Evolutionary conservation across 2,888 invertebrate genomes (phyloP).

Genomic region (Clepsis dumicolana): DNA sequence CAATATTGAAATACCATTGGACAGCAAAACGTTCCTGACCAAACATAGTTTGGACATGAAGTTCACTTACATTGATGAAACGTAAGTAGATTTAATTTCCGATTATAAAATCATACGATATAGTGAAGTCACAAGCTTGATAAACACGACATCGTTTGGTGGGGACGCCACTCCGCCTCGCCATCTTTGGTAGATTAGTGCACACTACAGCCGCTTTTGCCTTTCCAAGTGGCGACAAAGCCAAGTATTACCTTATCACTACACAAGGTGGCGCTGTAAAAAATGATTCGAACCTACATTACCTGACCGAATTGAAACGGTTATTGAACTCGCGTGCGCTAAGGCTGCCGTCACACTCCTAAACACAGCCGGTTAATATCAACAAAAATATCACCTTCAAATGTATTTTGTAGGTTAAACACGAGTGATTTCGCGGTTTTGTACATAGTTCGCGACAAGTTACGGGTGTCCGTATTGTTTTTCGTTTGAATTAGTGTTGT

Average conservation of each 20-base stretch:
- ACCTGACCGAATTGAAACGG: constrained; percentile 67
- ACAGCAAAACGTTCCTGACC: constrained; percentile 95
- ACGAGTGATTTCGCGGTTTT: constrained; percentile 80
- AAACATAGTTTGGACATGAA: constrained; percentile 98
- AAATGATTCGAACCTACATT: constrained; percentile 54
- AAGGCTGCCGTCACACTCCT: constrained; percentile 51
- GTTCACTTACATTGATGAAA: constrained; percentile 97
- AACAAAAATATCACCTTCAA: constrained; percentile 87
- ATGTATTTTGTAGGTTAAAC: constrained; percentile 85
- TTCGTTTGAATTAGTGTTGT: constrained; percentile 55
- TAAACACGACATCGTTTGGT: too few relatives aligned
- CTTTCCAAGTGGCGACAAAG: neutral
- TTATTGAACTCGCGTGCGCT: constrained; percentile 47
- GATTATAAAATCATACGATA: neutral
- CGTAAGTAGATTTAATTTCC: constrained; percentile 87
- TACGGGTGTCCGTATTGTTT: constrained; percentile 55
- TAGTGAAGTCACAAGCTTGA: too few relatives aligned
- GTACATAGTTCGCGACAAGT: constrained; percentile 71
- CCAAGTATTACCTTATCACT: constrained; percentile 31
- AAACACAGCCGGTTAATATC: constrained; percentile 72
- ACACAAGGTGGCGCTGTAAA: constrained; percentile 73
- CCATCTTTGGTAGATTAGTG: constrained; percentile 14
- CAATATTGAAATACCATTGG: constrained; percentile 96
- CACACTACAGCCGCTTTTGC: neutral
- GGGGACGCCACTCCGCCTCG: neutral